A percentile compares a stretch with the other conserved stretches of the same genome.
These are phyloP conservation scores for Phainopepla nitens DNA, from an alignment of 2,113 vertebrate genomes.

Conservation along the genomic window DNA sequence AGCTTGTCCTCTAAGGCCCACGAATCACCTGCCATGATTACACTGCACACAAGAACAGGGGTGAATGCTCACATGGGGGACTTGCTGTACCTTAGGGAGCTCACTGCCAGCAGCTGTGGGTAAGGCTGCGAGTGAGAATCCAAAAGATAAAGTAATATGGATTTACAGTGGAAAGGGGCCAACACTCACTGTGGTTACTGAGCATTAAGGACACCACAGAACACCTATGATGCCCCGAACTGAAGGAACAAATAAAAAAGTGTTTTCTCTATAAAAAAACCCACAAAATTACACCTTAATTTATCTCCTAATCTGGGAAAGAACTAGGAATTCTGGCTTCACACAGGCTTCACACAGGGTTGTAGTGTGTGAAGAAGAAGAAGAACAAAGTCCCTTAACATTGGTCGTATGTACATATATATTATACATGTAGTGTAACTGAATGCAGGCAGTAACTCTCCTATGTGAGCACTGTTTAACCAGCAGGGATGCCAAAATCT, in stretches of 20 bases:
- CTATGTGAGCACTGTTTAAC: not conserved
- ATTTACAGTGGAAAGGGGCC: not conserved
- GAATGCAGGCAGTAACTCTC: not conserved
- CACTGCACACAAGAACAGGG: not conserved
- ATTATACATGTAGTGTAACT: not conserved
- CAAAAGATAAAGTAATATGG: not conserved
- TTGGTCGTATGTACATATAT: rapidly evolving
- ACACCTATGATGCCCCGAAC: not conserved
- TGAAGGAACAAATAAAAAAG: not conserved
- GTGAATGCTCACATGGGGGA: not conserved
- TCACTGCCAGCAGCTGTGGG: not conserved
- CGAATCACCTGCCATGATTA: not conserved
- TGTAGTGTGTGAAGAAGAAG: too few species aligned
- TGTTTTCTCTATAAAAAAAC: not conserved
- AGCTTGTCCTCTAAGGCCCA: not conserved
- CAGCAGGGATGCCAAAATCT: not conserved
- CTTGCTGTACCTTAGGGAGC: not conserved
- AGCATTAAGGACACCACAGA: not conserved
- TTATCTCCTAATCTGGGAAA: not conserved
- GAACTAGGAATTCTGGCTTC: not conserved
- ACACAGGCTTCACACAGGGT: not conserved
- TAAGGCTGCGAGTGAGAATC: not conserved
- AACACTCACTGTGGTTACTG: not conserved
- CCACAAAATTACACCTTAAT: not conserved
- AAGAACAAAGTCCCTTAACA: not conserved